Base-by-base conservation (phyloP, 2,888 invertebrate genomes). In the Zaprionus obscuricornis region DNA sequence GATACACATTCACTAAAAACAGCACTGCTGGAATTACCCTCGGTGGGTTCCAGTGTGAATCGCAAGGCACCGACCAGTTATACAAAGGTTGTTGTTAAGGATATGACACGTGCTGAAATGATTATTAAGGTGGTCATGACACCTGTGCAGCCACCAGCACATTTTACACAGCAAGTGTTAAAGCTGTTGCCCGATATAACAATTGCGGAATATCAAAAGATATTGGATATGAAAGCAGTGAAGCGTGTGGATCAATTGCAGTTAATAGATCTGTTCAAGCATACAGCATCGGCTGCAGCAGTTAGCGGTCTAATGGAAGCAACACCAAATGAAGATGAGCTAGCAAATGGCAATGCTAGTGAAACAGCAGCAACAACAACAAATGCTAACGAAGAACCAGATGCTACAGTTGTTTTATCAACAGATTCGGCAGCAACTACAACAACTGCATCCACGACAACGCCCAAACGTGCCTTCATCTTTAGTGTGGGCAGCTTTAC, bases 61-160 rank as follows among this genome's bases (percentile, higher is more conserved):
- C 92, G 97, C 4, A 96, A 96, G 75, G 96, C 98, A 3, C 98
- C 98, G 0, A 95, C 96, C 0, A 96, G 96, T 63, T 97, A 94
- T 68, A 94, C 94, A 0, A 95, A 95, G 87, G 94, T 95, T 2
- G 92, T 92, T 0, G 91, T 92, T 4, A 92, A 92, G 95, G 91
- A 98, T 24, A 98, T 99, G 98, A 97, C 97, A 0, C 96, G 97
- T 86, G 98, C 98, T 0, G 99, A 99, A 90, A 98, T 99, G 97
- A 96, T 99, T 27, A 91, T 99, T n/a, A 99, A 99, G 91, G 93
- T 99, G 20, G 97, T 98, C 0, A 98, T 99, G 98, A 96, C 98
- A 0, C 97, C 98, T 0, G 89, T 89, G 2, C 96, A 97, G 70
- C 94, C 95, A 13, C 90, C 94, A 0, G 94, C 94, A 34, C 94